Evolutionary conservation across 2,888 invertebrate species (phyloP).

Genomic region (Graphium colonna): DNA sequence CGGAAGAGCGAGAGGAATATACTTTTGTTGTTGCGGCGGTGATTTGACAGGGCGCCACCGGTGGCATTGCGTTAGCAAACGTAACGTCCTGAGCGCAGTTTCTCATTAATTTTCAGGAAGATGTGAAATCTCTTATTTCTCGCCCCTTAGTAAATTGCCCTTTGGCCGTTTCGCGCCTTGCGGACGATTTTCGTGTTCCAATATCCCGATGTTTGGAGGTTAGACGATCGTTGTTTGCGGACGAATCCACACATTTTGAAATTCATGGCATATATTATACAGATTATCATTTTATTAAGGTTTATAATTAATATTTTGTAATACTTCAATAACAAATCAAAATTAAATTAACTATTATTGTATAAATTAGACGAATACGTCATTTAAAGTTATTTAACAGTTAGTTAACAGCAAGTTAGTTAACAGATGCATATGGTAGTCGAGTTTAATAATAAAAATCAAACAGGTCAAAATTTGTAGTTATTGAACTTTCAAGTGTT

Average conservation of each 20-base stretch:
- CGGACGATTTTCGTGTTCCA: slow-evolving; percentile 25
- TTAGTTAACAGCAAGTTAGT: no score
- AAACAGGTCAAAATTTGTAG: no score
- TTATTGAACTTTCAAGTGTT: no score
- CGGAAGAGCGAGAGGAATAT: slow-evolving; percentile 52
- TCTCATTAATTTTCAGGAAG: slow-evolving; percentile 78
- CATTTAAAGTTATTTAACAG: no score
- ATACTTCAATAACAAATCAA: no score
- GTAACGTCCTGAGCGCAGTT: slow-evolving; percentile 67
- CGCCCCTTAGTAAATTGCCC: slow-evolving; percentile 60
- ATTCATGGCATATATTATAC: no score
- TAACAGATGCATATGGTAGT: no score
- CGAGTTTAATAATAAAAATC: no score
- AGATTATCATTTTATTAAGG: no score
- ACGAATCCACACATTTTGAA: no score
- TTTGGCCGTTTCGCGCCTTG: slow-evolving; percentile 52
- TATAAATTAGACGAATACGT: no score
- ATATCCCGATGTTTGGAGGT: slow-evolving; percentile 1
- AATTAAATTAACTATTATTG: no score
- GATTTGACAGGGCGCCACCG: slow-evolving; percentile 53
- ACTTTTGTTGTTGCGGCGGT: slow-evolving; percentile 59
- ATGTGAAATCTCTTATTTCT: slow-evolving; percentile 63
- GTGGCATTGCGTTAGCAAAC: slow-evolving; percentile 57
- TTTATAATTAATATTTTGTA: slow-evolving; percentile 25
- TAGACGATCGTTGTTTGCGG: slow-evolving; percentile 32